Conservation (phyloP, 2,113 vertebrate genomes). For the Oncorhynchus kisutch region DNA sequence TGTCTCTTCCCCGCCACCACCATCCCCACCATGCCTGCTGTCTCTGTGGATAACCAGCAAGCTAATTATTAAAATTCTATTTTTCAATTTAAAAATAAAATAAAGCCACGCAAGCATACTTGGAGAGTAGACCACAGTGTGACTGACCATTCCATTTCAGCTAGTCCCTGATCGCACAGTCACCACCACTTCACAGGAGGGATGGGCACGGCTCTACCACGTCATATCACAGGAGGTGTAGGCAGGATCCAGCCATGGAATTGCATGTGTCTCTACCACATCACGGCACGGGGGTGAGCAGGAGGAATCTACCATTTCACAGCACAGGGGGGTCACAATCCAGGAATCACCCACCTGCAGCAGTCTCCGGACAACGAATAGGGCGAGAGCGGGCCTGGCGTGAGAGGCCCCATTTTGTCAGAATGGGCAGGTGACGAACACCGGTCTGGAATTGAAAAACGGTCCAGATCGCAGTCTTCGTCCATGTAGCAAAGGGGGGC, state of each 20-base stretch:
- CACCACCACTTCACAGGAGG: neutral
- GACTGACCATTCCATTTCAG: neutral
- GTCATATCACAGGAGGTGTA: constrained; percentile 33
- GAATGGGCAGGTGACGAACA: constrained; percentile 57
- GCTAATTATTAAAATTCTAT: neutral
- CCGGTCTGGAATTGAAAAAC: constrained; percentile 75
- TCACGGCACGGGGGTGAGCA: neutral
- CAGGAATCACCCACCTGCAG: constrained; percentile 94
- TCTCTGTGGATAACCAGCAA: neutral
- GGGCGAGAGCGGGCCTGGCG: constrained; percentile 57
- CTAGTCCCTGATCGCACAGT: neutral
- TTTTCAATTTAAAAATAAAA: neutral
- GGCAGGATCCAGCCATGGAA: constrained; percentile 18
- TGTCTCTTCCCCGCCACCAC: too few species aligned
- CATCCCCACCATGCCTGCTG: neutral
- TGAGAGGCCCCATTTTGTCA: constrained; percentile 80
- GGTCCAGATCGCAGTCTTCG: constrained; percentile 91
- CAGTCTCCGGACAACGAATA: constrained; percentile 87
- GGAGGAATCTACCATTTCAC: neutral
- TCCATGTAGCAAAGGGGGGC: constrained; percentile 92
- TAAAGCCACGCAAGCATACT: too few species aligned
- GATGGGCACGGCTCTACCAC: constrained; percentile 46
- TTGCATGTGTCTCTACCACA: neutral
- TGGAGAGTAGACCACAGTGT: too few species aligned
- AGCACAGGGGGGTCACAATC: constrained; percentile 57